Percentiles rank a stretch among this genome's conserved stretches.
These are phyloP conservation scores for Harpalus rubripes DNA, from an alignment of 2,888 invertebrate genomes.

Conservation along the genomic window DNA sequence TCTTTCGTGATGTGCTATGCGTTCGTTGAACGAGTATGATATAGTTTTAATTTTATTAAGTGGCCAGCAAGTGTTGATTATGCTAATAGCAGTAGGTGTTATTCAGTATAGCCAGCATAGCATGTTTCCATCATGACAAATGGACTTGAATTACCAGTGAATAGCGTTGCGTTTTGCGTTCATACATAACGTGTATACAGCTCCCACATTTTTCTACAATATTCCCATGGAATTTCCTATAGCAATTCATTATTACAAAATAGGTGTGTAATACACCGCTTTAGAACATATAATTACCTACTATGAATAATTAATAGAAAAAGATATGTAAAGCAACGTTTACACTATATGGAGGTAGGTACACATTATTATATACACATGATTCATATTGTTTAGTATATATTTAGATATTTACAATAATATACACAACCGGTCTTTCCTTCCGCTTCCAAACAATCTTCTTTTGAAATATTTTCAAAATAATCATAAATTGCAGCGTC, in stretches of 20 bases:
- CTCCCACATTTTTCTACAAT: conserved; percentile 23
- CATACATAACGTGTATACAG: neutral
- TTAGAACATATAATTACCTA: conserved; percentile 60
- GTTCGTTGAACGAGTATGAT: neutral
- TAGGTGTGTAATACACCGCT: conserved; percentile 61
- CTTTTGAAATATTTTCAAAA: too few species aligned
- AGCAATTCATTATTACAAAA: conserved; percentile 64
- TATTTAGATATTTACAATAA: too few species aligned
- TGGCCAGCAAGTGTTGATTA: neutral
- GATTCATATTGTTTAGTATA: too few species aligned
- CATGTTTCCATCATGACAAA: conserved; percentile 2
- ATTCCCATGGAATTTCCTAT: conserved; percentile 60
- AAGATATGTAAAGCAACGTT: conserved; percentile 55
- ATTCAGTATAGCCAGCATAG: neutral
- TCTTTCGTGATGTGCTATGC: neutral
- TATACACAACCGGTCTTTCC: too few species aligned
- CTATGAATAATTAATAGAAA: conserved; percentile 53
- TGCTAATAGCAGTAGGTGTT: neutral
- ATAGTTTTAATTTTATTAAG: conserved; percentile 7
- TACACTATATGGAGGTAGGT: neutral
- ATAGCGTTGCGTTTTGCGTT: neutral
- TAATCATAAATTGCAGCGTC: too few species aligned
- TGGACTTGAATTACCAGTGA: neutral
- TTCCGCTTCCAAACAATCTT: too few species aligned
- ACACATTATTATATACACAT: too few species aligned